phyloP scores from a whole-genome alignment of 2,888 invertebrate genomes.

The Branchellion lobata region DNA sequence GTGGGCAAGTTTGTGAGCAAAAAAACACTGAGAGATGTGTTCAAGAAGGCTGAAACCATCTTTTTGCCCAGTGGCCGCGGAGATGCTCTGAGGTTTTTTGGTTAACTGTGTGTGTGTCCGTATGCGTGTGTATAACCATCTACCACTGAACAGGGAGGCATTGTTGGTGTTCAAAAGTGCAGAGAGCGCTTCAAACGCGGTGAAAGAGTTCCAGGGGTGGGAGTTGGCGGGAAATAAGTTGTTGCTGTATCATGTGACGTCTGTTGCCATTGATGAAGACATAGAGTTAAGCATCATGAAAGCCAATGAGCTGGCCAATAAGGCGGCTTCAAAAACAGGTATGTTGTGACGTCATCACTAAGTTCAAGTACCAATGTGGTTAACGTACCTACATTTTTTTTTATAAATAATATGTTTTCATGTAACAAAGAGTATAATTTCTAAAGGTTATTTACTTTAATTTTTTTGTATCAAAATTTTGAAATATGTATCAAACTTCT shows the following conservation, averaged over 20 bases:
- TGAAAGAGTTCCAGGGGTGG: background rate
- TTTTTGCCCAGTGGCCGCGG: conserved; percentile 9
- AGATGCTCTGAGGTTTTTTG: conserved; percentile 15
- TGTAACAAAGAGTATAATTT: too few relatives aligned
- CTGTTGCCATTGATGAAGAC: background rate
- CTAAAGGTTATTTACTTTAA: background rate
- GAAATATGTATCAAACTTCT: background rate
- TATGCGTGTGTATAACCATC: too few relatives aligned
- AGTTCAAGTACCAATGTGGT: too few relatives aligned
- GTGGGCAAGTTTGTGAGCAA: conserved; percentile 30
- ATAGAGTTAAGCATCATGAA: background rate
- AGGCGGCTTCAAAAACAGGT: too few relatives aligned
- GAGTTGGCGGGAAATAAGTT: background rate
- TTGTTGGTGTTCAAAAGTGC: background rate
- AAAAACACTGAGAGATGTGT: conserved; percentile 19
- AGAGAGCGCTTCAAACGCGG: background rate
- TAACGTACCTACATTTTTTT: too few relatives aligned
- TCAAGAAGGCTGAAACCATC: conserved; percentile 29
- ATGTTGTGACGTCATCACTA: too few relatives aligned
- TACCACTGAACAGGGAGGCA: background rate
- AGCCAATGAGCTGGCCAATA: too few relatives aligned
- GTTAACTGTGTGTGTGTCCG: background rate
- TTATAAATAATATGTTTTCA: too few relatives aligned
- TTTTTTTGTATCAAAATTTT: too few relatives aligned
- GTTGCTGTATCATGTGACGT: background rate